Percentiles rank a stretch among this genome's conserved stretches.
These are phyloP conservation scores for Diglossa brunneiventris DNA, from an alignment of 2,113 vertebrate species.

Conservation along the genomic window DNA sequence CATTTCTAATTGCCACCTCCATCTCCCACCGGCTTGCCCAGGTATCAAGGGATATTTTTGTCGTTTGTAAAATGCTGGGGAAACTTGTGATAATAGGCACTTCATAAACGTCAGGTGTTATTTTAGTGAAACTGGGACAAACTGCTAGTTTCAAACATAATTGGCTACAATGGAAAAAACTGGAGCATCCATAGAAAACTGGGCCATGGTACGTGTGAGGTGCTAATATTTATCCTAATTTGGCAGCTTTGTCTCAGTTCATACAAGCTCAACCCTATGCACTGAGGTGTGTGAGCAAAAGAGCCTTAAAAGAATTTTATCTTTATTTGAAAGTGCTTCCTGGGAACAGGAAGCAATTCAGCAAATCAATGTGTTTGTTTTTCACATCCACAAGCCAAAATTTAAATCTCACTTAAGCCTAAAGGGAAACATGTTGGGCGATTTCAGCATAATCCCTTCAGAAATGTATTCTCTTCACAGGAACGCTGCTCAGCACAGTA, in stretches of 20 bases:
- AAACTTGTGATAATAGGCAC: slow-evolving; percentile 27
- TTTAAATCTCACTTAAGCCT: slow-evolving; percentile 54
- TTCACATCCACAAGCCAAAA: slow-evolving; percentile 39
- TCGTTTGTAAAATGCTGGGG: slow-evolving; percentile 10
- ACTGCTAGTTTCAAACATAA: slow-evolving; percentile 37
- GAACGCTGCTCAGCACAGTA: slow-evolving; percentile 11
- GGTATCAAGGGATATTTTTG: neutral
- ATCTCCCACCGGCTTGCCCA: neutral
- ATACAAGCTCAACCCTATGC: neutral
- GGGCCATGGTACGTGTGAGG: neutral
- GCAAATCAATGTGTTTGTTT: neutral
- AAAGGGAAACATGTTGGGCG: slow-evolving; percentile 42
- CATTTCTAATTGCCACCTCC: neutral
- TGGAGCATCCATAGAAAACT: slow-evolving; percentile 7
- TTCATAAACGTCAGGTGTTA: slow-evolving; percentile 11
- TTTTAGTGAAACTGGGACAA: slow-evolving; percentile 64
- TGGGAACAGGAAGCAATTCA: slow-evolving; percentile 30
- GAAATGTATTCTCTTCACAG: slow-evolving; percentile 44
- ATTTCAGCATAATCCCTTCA: slow-evolving; percentile 57
- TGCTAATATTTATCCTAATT: slow-evolving; percentile 30
- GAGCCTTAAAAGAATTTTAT: neutral
- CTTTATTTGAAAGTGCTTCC: neutral
- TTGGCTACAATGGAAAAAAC: slow-evolving; percentile 45
- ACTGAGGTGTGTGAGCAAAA: neutral
- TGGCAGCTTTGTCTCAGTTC: neutral